Evolutionary conservation across 1,140 invertebrate genomes (phyloP), one percentile per base, ranked within the genome.

Genomic region (Linepithema humile): DNA sequence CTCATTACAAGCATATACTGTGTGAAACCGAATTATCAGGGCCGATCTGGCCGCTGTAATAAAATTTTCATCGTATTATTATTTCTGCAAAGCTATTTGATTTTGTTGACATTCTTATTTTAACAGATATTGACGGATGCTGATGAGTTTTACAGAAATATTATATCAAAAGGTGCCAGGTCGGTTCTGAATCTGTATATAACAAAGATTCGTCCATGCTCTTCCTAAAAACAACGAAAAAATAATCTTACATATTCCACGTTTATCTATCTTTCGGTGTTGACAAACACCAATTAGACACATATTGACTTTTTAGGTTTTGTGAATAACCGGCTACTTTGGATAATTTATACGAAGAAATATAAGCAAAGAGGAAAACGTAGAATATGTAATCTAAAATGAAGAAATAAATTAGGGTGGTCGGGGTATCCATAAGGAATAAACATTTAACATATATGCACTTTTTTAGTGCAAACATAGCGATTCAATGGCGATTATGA

Each of bases 131-230:
- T 57, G 50, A 29, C n/a, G 12, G 23, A 69, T 38, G 23, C 32
- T 78, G 17, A 40, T 32, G 62, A 23, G 3, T 80, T 32, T 43
- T 23, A 77, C 29, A 29, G 2, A 69, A 55, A 78, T 5, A 10
- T 57, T 43, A 67, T 73, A 78, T 70, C 5, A 15, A 88, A 86
- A 67, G 50, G 80, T 91, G 84, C 75, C 86, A 91, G 90, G 86
- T 91, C 89, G 86, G 88, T 89, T 90, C 89, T 84, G 89, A 91
- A n/a, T n/a, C n/a, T n/a, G n/a, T 59, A 72, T 53, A 84, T 55
- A 85, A 85, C 75, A 82, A 73, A 89, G 86, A 74, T 85, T 83
- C 23, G 67, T 82, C 80, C 86, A 88, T 86, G 89, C 88, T 83
- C 59, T 86, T 88, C 87, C 75, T 89, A 87, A 90, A 90, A 86